Base-by-base conservation (phyloP, 2,888 invertebrate species). In the Drosophila nr. perissopoda region DNA sequence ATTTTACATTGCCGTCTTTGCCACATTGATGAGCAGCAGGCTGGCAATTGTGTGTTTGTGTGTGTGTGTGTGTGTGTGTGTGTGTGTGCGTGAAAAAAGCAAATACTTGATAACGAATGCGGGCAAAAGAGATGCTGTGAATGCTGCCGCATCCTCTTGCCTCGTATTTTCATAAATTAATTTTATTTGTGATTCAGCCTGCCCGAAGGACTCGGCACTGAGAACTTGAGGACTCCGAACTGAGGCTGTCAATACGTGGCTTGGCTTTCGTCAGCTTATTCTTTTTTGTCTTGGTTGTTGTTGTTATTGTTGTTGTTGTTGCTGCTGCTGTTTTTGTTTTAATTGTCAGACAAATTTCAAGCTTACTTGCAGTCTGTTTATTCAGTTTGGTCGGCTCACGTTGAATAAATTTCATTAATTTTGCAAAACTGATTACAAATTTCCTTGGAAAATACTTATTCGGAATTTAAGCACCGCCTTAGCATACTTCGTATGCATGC, bases 71-170 rank as follows among this genome's bases (percentile, higher is more conserved):
- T 18, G n/a, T 31, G 36, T 27, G 18, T 62, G 54, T 48, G 49
- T 33, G 11, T 31, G 57, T 65, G 62, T 48, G 62, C 57, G 64
- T 70, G 54, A 66, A 62, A 75, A 65, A 70, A 72, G 79, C 79
- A 81, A 81, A 81, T 78, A 75, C 82, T 79, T 79, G 74, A 77
- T 74, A 77, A 68, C 79, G 75, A 82, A 80, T 82, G 75, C 74
- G 75, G 83, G 72, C 71, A 49, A 69, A 65, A 5, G 38, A 29
- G 56, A 18, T 10, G 25, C 36, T 31, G 25, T 16, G 16, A 25
- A 25, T 18, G 29, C 13, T 21, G 42, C 29, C 29, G 38, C 34
- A 27, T 38, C 11, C 54, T 38, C 56, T 27, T 38, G 53, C 61
- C 42, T 18, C 38, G 68, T 66, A 80, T 80, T 79, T 79, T 79